Base-by-base conservation (phyloP, 2,888 invertebrate genomes). In the Limnephilus lunatus region DNA sequence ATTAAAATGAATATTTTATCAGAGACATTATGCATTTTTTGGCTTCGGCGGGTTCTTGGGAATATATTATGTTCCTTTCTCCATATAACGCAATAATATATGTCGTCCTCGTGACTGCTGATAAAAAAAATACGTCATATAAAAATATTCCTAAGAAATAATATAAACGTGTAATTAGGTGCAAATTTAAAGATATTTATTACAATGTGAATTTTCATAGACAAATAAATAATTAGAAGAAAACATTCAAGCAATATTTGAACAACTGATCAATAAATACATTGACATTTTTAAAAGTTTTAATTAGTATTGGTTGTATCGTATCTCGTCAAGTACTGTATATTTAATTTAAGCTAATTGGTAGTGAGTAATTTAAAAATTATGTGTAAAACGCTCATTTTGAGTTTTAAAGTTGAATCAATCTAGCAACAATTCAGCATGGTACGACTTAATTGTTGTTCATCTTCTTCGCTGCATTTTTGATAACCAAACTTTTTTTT, bases 1-100 rank as follows among this genome's bases (percentile, higher is more conserved):
- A 92, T 92, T 92, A 91, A 90, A 92, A 87, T 87, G 92, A 92
- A 92, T 92, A 92, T 91, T 91, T 86, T 90, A 92, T 48, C 80
- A 68, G 88, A 32, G 30, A 19, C 81, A 87, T 68, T 15, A 25
- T 87, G 53, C 90, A 90, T 92, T 92, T 92, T 81, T 90, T 90
- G n/a, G 44, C 48, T n/a, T 44, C n/a, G 87, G 53, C 87, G n/a
- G 9, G 87, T 82, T 82, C 31, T 82, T 82, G 11, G 15, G 14
- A 82, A 31, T 31, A 30, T 31, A 82, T 82, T 82, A 4, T 82
- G 82, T 82, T 30, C 7, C 31, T 31, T 31, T 15, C 14, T 82
- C 12, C 31, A 82, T 31, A 82, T 31, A 82, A 82, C 7, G 53
- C 7, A 44, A 44, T 44, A 44, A 44, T 68, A 68, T 68, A 68